phyloP scores from a whole-genome alignment of 2,797 vertebrate species.

The Heteromormyrus szaboi region DNA sequence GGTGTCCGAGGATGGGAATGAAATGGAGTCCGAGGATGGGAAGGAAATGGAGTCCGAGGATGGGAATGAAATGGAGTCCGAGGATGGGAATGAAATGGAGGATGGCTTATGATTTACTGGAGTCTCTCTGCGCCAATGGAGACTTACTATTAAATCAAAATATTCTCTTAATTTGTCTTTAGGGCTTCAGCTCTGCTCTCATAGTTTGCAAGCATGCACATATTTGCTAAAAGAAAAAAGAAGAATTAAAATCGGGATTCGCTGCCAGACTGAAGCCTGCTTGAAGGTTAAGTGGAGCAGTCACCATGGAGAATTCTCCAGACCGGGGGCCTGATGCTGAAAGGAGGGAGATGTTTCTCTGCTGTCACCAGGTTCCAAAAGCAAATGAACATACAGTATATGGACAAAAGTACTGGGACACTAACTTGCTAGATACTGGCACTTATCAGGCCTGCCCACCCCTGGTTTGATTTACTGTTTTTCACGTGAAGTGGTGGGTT shows the following conservation, averaged over 20 bases:
- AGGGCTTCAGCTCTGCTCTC: not conserved
- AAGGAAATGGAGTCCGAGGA: not conserved
- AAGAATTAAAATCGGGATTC: constrained; percentile 5
- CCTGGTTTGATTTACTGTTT: too few species aligned
- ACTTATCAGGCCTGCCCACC: too few species aligned
- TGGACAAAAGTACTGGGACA: not conserved
- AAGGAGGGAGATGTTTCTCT: not conserved
- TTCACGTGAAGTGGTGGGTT: too few species aligned
- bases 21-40: not conserved
- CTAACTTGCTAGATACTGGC: not conserved
- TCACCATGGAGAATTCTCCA: not conserved
- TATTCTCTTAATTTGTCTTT: not conserved
- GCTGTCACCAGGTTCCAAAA: not conserved
- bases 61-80: not conserved
- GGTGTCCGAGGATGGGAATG: not conserved
- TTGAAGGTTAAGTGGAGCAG: not conserved
- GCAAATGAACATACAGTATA: not conserved
- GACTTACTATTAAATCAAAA: not conserved
- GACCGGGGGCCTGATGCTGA: not conserved
- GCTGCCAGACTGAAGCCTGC: not conserved
- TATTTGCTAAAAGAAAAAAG: not conserved
- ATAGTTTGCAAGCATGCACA: not conserved
- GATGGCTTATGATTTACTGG: not conserved
- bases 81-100: not conserved
- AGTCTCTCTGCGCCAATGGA: not conserved